Evolutionary conservation across 2,797 vertebrate genomes (phyloP).

Genomic region (Periparus ater): DNA sequence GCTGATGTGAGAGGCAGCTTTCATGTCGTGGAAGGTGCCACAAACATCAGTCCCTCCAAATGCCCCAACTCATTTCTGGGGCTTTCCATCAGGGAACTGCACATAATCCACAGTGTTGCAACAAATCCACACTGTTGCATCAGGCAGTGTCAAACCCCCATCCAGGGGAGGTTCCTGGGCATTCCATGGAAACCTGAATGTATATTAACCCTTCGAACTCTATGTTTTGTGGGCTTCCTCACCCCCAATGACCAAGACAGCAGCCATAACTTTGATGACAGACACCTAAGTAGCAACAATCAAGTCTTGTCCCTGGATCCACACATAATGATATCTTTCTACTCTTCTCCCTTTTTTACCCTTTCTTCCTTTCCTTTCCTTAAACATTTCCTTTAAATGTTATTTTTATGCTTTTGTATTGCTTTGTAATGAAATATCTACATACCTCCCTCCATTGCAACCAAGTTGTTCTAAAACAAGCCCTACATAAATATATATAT

Average conservation of each 20-base stretch:
- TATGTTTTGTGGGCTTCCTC: not conserved
- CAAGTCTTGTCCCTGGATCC: not conserved
- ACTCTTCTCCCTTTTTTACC: fast-evolving
- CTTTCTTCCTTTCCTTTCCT: not conserved
- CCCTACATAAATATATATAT: no score
- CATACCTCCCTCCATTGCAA: not conserved
- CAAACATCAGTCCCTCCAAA: not conserved
- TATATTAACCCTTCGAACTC: not conserved
- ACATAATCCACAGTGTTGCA: not conserved
- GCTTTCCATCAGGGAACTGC: not conserved
- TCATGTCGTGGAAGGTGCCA: not conserved
- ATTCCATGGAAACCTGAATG: not conserved
- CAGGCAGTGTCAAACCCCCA: not conserved
- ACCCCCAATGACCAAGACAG: not conserved
- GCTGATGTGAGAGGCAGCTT: not conserved
- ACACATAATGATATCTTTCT: not conserved
- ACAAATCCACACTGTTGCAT: not conserved
- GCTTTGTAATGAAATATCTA: not conserved
- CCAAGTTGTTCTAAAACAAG: not conserved
- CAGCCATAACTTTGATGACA: not conserved
- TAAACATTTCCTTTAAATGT: not conserved
- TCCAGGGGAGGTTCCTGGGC: fast-evolving
- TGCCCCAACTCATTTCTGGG: fast-evolving
- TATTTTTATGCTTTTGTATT: not conserved
- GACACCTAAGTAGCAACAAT: not conserved